These are phyloP conservation scores for Intellagama lesueurii DNA, from an alignment of 2,797 vertebrate genomes.

Conservation along the genomic window DNA sequence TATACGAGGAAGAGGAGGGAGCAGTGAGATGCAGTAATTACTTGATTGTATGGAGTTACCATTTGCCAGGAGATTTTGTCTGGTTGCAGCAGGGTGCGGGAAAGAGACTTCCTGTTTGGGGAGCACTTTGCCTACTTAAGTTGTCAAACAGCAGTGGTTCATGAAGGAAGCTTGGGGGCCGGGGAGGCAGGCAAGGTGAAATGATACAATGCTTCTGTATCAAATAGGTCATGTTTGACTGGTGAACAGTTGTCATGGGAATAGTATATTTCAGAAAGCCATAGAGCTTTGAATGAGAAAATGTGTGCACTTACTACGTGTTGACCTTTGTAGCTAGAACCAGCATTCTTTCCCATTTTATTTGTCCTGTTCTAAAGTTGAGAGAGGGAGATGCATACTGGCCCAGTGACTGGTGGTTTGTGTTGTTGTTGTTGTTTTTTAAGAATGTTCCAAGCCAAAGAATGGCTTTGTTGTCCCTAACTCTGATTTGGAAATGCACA, in stretches of 20 bases:
- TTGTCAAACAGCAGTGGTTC: not conserved
- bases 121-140: not conserved
- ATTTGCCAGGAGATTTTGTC: not conserved
- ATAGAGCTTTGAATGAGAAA: slow-evolving; percentile 32
- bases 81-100: not conserved
- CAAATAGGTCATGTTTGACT: not conserved
- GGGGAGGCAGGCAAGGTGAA: not conserved
- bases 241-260: not conserved
- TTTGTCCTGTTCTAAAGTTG: not conserved
- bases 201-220: not conserved
- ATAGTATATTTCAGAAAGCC: not conserved
- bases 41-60: not conserved
- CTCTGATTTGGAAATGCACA: not conserved
- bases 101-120: not conserved
- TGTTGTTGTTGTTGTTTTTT: not conserved
- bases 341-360: not conserved
- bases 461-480: not conserved
- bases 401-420: not conserved
- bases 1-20: too few relatives aligned
- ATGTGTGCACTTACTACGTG: not conserved
- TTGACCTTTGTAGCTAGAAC: not conserved
- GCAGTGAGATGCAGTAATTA: not conserved
- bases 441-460: not conserved
- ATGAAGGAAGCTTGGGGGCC: not conserved
- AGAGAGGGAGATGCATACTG: not conserved